These are phyloP conservation scores for Heliothis virescens DNA, from an alignment of 1,140 invertebrate genomes.

Conservation along the genomic window DNA sequence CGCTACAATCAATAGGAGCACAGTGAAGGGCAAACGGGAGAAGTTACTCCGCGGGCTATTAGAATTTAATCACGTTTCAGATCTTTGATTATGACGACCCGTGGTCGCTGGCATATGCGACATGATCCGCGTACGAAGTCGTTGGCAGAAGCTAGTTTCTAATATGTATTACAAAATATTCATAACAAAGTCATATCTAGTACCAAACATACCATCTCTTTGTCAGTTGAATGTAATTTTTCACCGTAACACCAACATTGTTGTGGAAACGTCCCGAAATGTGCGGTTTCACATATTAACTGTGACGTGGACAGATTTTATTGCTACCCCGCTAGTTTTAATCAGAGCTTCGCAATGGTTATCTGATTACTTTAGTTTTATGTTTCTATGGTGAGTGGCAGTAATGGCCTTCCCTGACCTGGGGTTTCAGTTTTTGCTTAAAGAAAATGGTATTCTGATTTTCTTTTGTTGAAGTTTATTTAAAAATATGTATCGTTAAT, in stretches of 20 bases:
- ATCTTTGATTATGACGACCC: no score
- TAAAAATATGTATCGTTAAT: no score
- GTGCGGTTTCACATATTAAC: conserved; percentile 69
- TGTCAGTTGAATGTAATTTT: conserved; percentile 69
- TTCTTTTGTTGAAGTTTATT: no score
- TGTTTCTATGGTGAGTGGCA: conserved; percentile 10
- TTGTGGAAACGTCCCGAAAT: conserved; percentile 59
- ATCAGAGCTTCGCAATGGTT: conserved; percentile 56
- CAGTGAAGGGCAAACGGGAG: no score
- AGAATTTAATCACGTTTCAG: no score
- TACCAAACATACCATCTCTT: conserved; percentile 17
- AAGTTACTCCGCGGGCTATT: no score
- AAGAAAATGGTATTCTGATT: not conserved
- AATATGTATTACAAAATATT: no score
- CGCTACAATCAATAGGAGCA: no score
- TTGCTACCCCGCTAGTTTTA: conserved; percentile 53
- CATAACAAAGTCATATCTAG: not conserved
- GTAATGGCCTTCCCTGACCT: not conserved
- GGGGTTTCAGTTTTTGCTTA: not conserved
- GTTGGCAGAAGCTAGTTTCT: no score
- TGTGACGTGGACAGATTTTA: conserved; percentile 65
- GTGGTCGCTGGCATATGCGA: no score
- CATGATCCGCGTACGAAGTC: no score
- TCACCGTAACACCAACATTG: conserved; percentile 63
- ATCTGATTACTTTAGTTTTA: conserved; percentile 45